Percentiles rank a stretch among this genome's conserved stretches.
phyloP scores from a whole-genome alignment of 2,888 invertebrate species.

The Dendrolimus pini region DNA sequence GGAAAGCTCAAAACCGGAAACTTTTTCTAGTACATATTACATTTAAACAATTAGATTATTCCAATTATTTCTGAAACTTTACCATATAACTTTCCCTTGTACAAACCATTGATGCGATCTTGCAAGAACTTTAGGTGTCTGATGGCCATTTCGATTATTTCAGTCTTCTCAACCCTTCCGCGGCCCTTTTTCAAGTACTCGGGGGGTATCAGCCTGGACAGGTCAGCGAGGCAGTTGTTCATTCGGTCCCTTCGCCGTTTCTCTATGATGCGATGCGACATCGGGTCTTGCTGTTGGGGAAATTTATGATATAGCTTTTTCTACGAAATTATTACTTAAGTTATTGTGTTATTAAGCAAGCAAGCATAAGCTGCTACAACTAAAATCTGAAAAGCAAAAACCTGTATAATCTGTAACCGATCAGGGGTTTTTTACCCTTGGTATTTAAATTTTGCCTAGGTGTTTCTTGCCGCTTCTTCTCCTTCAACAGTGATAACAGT shows the following conservation, averaged over 20 bases:
- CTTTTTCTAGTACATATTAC: no score
- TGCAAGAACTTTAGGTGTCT: constrained; percentile 94
- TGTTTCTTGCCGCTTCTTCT: no score
- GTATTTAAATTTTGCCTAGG: no score
- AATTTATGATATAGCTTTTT: constrained; percentile 4
- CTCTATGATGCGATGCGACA: constrained; percentile 98
- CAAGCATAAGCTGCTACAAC: no score
- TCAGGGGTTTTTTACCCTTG: no score
- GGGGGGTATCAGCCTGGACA: constrained; percentile 94
- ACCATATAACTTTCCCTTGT: constrained; percentile 6
- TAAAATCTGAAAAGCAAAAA: no score
- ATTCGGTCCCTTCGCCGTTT: constrained; percentile 96
- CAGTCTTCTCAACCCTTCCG: constrained; percentile 97
- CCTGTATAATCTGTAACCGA: no score
- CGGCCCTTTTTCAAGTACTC: constrained; percentile 96
- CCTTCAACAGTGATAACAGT: no score
- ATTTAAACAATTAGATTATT: neutral
- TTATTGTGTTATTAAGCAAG: no score
- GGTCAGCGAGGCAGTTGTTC: constrained; percentile 97
- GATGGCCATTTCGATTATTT: constrained; percentile 98
- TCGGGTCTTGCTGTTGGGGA: constrained; percentile 88
- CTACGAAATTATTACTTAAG: no score
- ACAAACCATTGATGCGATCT: constrained; percentile 75
- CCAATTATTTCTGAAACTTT: neutral
- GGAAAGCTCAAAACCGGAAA: no score